phyloP scores from a whole-genome alignment of 2,888 invertebrate genomes.

The Meteorus cinctellus region DNA sequence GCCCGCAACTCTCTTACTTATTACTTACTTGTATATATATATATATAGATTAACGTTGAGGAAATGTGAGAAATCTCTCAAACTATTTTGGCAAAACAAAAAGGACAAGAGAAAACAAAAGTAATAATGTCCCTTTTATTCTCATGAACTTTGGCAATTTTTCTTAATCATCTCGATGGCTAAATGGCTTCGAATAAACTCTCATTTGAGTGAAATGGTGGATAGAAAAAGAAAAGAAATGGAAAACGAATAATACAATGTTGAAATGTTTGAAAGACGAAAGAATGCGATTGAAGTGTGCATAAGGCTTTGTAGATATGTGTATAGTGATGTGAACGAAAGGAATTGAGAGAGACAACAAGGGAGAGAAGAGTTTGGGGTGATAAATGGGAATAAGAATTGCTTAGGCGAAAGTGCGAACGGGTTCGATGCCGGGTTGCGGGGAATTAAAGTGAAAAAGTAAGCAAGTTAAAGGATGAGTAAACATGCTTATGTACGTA shows the following conservation, averaged over 20 bases:
- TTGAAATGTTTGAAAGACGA: not conserved
- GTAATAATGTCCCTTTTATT: slow-evolving; percentile 10
- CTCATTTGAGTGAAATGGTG: slow-evolving; percentile 29
- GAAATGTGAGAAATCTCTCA: slow-evolving; percentile 28
- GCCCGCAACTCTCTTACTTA: slow-evolving; percentile 46
- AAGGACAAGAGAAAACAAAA: slow-evolving; percentile 38
- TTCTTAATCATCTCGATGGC: slow-evolving; percentile 31
- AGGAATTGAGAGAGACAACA: slow-evolving; percentile 36
- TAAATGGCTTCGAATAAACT: slow-evolving; percentile 26
- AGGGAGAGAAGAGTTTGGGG: slow-evolving; percentile 63
- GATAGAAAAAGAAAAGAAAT: slow-evolving; percentile 51
- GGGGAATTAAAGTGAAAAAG: slow-evolving; percentile 4
- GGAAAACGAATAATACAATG: slow-evolving; percentile 55
- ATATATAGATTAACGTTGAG: not conserved
- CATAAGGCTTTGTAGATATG: slow-evolving; percentile 1
- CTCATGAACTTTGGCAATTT: slow-evolving; percentile 11
- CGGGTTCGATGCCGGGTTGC: slow-evolving; percentile 55
- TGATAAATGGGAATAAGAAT: slow-evolving; percentile 72
- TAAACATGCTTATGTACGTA: not conserved
- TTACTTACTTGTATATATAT: slow-evolving; percentile 2
- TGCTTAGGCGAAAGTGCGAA: slow-evolving; percentile 69
- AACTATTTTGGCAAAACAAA: slow-evolving; percentile 24
- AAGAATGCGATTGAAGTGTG: slow-evolving; percentile 24
- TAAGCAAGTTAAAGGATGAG: slow-evolving; percentile 9
- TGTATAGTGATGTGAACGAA: not conserved